Base-by-base conservation (phyloP, 1,140 invertebrate species). In the Drosophila novamexicana region DNA sequence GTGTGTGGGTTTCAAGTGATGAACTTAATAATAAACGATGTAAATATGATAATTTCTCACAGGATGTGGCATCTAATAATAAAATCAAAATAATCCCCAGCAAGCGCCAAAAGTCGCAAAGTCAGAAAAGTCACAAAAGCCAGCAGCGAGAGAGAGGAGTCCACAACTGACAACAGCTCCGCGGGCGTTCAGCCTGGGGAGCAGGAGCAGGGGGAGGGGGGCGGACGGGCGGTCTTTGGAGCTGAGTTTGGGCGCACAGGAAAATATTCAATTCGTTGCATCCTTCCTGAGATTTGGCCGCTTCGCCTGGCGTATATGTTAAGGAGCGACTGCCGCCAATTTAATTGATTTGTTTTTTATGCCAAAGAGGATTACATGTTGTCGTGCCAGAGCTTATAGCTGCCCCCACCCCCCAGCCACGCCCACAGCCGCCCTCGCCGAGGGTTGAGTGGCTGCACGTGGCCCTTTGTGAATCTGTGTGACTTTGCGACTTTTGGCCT, bases 271-370 rank as follows among this genome's bases (percentile, higher is more conserved):
- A 91, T 91, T 91, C 88, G 89, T 91, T 66, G 88, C 88, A 91
- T 91, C 89, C 82, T 91, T 91, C 88, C 88, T 90, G 66, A 54
- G 65, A 58, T 59, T 66, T 49, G 34, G 42, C 10, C 22, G 22
- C 22, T 0, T 29, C 22, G 22, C 22, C 22, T 29, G 22, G 22
- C 22, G 3, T 29, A 42, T 16, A 36, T 75, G 66, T 65, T 63
- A 64, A 71, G 54, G 50, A 70, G 71, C 53, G 40, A 65, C 67
- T 66, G 64, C 70, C 62, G 64, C 58, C 61, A 80, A 91, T 90
- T 91, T 91, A 91, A 91, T 91, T 91, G 90, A 91, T 91, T 91
- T 91, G 90, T 91, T 91, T 91, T 91, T 91, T 91, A 91, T 91
- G 81, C 86, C 89, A 91, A 91, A 74, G 69, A 80, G 89, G 90